Evolutionary conservation across 2,797 vertebrate genomes (phyloP), one percentile per base, ranked within the genome.

Genomic region (Hyperoplus lanceolatus): DNA sequence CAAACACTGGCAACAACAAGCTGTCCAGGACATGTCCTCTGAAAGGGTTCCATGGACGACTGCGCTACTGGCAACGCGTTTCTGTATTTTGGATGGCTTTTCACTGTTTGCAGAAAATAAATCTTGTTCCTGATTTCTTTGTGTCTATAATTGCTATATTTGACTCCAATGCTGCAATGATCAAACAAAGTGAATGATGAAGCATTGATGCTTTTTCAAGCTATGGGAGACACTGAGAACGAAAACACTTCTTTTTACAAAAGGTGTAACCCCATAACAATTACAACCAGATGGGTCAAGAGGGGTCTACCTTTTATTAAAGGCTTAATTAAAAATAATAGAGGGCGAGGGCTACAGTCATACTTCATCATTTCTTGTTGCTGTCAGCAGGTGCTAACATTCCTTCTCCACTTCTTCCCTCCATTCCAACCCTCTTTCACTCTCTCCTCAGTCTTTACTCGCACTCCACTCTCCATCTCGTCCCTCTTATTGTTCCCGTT

Each of bases 351-450:
- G 43, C 10, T 18, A 65, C 71, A 80, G 80, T 83, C 70, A 59
- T 75, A 76, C 77, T 78, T 77, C 75, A 85, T 85, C 81, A 70
- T 68, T 84, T 85, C 70, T 68, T 70, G 41, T 41, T 1, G 48
- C 65, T 15, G 3, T 63, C 74, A 83, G 81, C 92, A 94, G 93
- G 92, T 94, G 93, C 84, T 85, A 87, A 89, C 84, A 90, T 81
- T 82, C 80, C 78, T 60, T 42, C 61, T 72, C 46, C 55, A 55
- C 74, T 55, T 73, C 50, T 48, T 73, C 59, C 46, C 61, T 70
- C 58, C 54, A 6, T 64, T 77, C 73, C 78, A 59, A 21, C 51
- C 55, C 76, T 72, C 66, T 66, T 65, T 78, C 73, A 50, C 41
- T 69, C 70, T 61, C 55, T 79, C 66, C 73, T 55, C 72, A 10